These are phyloP conservation scores for Tympanoctomys barrerae DNA, from an alignment of 2,797 vertebrate genomes.

Conservation along the genomic window DNA sequence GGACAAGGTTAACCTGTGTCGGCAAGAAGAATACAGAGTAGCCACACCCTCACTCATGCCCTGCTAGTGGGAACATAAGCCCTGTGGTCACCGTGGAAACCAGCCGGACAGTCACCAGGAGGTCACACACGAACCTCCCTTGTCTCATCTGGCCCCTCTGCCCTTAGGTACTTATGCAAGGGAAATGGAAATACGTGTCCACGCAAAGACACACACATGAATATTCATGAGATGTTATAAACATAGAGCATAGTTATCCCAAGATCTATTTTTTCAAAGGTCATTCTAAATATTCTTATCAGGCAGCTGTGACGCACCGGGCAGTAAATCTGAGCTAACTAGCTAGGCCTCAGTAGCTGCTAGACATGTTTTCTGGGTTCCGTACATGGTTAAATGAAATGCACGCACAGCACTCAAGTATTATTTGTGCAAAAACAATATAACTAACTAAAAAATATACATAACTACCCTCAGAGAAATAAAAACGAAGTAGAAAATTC, in stretches of 20 bases:
- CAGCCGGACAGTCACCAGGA: background rate
- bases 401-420: constrained; percentile 35
- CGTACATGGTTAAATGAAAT: constrained; percentile 9
- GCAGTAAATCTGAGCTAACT: background rate
- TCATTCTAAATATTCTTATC: background rate
- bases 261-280: constrained; percentile 16
- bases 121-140: background rate
- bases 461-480: constrained; percentile 68
- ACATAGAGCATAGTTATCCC: background rate
- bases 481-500: constrained; percentile 79
- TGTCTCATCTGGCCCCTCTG: background rate
- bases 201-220: background rate
- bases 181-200: background rate
- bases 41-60: no score
- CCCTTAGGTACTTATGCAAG: background rate
- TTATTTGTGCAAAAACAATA: constrained; percentile 66
- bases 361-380: background rate
- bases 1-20: background rate
- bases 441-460: constrained; percentile 31
- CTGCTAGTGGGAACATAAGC: background rate
- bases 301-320: background rate
- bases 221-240: constrained; percentile 11
- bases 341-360: background rate
- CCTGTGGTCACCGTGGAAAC: background rate
- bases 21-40: background rate